Conservation (phyloP, 1,140 invertebrate genomes). For the Bombus huntii region DNA sequence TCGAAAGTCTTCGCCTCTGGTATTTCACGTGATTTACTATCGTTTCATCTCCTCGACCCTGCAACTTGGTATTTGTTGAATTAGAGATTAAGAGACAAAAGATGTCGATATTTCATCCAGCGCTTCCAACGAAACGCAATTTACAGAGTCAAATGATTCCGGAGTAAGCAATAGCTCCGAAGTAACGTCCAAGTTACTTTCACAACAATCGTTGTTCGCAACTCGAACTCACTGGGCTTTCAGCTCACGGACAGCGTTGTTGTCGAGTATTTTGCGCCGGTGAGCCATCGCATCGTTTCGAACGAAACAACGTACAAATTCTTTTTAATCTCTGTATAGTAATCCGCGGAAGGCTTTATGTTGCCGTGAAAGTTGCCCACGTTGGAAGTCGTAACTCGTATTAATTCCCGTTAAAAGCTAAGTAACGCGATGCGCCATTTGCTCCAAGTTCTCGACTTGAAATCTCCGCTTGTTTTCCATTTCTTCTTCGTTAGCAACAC, state of each 20-base stretch:
- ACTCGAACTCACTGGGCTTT: not conserved
- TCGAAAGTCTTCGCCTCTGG: not conserved
- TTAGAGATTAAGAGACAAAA: not conserved
- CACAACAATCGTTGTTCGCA: constrained; percentile 5
- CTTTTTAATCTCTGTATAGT: constrained; percentile 44
- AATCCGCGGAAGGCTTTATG: constrained; percentile 46
- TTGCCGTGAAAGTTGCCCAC: constrained; percentile 24
- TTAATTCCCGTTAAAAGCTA: constrained; percentile 69
- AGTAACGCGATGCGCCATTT: constrained; percentile 64
- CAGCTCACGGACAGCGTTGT: not conserved
- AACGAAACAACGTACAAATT: constrained; percentile 7
- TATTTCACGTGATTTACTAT: too few species aligned
- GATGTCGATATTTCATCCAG: not conserved
- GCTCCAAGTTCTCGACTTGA: not conserved
- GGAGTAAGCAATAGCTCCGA: not conserved
- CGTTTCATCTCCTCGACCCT: too few species aligned
- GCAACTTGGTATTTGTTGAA: not conserved
- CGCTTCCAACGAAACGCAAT: not conserved
- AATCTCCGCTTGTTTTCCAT: not conserved
- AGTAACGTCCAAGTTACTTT: constrained; percentile 11
- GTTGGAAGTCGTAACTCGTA: constrained; percentile 56
- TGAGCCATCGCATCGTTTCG: not conserved
- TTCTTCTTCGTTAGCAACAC: not conserved
- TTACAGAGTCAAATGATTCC: not conserved
- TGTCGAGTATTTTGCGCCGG: not conserved